Evolutionary conservation across 2,113 vertebrate genomes (phyloP).

Genomic region (Ellobius talpinus): DNA sequence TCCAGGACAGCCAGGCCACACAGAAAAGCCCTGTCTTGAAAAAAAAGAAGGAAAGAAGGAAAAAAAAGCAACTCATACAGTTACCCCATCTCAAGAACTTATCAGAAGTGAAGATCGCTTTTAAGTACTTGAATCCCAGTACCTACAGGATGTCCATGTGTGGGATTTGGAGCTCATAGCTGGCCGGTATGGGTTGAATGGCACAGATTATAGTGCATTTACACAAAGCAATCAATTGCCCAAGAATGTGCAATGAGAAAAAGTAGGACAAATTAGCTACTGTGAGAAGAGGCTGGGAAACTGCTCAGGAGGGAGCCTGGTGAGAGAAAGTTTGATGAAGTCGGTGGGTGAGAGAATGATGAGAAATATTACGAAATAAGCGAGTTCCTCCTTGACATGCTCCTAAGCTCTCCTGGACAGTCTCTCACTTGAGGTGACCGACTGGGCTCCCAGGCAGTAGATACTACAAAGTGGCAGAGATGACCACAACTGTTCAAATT

Average conservation of each 20-base stretch:
- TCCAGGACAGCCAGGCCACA: too few relatives aligned
- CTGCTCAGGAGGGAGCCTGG: background rate
- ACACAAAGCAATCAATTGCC: background rate
- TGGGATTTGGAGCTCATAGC: background rate
- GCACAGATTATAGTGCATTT: background rate
- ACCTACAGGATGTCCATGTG: background rate
- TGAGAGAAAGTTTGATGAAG: background rate
- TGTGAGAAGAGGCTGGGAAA: background rate
- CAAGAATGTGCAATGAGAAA: background rate
- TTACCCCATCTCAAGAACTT: background rate
- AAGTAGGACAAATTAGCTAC: background rate
- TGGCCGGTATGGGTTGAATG: background rate
- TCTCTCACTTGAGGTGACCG: background rate
- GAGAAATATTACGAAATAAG: background rate
- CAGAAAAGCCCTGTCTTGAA: too few relatives aligned
- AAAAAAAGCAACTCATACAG: background rate
- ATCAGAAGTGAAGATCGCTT: background rate
- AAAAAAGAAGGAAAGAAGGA: too few relatives aligned
- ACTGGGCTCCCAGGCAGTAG: background rate
- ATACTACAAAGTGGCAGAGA: background rate
- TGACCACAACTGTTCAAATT: background rate
- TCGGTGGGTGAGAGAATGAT: background rate
- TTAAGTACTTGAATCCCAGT: background rate
- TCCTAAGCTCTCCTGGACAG: background rate
- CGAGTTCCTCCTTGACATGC: background rate